Evolutionary conservation across 2,113 vertebrate species (phyloP).

Genomic region (Dromaius novaehollandiae): DNA sequence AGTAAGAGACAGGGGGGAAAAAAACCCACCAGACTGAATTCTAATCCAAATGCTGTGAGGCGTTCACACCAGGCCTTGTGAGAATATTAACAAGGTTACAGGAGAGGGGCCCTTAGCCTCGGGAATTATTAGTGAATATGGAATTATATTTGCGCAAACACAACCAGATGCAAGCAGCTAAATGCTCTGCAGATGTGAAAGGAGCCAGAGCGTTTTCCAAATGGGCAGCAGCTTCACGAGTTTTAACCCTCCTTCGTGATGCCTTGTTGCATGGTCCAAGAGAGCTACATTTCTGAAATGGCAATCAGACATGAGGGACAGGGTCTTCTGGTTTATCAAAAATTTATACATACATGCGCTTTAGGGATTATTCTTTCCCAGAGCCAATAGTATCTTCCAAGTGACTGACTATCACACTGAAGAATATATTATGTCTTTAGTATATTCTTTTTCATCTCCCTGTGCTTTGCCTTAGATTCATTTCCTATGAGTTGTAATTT

Average conservation of each 20-base stretch:
- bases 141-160: constrained; percentile 96
- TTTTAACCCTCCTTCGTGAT: constrained; percentile 50
- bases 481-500: neutral
- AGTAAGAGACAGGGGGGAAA: constrained; percentile 56
- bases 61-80: constrained; percentile 84
- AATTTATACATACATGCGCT: neutral
- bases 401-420: neutral
- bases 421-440: neutral
- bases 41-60: constrained; percentile 82
- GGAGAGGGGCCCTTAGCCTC: constrained; percentile 83
- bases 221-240: constrained; percentile 74
- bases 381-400: neutral
- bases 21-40: constrained; percentile 79
- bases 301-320: neutral
- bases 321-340: neutral
- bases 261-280: constrained; percentile 37
- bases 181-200: constrained; percentile 92
- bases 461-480: neutral
- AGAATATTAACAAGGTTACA: constrained; percentile 87
- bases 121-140: constrained; percentile 96
- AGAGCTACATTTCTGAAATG: constrained; percentile 56
- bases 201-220: constrained; percentile 67
- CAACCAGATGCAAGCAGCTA: constrained; percentile 93
- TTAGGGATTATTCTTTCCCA: neutral
- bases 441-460: neutral